Percentiles rank a stretch among this genome's conserved stretches.
Evolutionary conservation across 2,113 vertebrate species (phyloP).

Genomic region (Conger conger): DNA sequence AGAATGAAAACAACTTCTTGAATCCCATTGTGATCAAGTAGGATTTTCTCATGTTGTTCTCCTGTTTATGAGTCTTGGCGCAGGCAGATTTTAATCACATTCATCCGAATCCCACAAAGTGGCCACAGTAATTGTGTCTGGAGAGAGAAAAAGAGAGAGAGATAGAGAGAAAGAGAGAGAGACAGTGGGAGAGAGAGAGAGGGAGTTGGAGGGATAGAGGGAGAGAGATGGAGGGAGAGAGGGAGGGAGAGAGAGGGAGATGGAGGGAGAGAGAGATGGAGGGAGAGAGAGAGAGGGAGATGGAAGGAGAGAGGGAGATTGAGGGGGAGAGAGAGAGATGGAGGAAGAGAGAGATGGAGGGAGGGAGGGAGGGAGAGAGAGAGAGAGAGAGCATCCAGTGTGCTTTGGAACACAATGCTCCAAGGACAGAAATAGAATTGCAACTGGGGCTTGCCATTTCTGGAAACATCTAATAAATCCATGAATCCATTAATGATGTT

Average conservation of each 20-base stretch:
- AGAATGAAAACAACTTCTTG: too few species aligned
- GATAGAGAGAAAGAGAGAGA: background rate
- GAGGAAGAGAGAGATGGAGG: too few species aligned
- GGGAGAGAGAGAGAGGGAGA: background rate
- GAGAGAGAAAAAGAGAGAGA: background rate
- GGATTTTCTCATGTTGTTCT: background rate
- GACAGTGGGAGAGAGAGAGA: too few species aligned
- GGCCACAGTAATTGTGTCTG: background rate
- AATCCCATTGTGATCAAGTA: background rate
- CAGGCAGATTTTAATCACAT: slow-evolving; percentile 5
- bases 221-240: too few species aligned
- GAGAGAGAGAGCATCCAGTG: background rate
- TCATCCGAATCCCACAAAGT: background rate
- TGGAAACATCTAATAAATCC: background rate
- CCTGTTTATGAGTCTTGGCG: background rate
- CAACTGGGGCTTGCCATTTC: background rate
- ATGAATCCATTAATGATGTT: background rate
- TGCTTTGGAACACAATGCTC: background rate
- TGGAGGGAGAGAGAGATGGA: too few species aligned
- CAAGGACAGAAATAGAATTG: background rate
- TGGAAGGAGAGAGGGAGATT: too few species aligned
- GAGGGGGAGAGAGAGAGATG: too few species aligned
- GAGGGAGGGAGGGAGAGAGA: background rate
- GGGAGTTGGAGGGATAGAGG: too few species aligned
- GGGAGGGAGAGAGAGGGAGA: background rate